phyloP scores from a whole-genome alignment of 2,797 vertebrate species.

The Falco rusticolus region DNA sequence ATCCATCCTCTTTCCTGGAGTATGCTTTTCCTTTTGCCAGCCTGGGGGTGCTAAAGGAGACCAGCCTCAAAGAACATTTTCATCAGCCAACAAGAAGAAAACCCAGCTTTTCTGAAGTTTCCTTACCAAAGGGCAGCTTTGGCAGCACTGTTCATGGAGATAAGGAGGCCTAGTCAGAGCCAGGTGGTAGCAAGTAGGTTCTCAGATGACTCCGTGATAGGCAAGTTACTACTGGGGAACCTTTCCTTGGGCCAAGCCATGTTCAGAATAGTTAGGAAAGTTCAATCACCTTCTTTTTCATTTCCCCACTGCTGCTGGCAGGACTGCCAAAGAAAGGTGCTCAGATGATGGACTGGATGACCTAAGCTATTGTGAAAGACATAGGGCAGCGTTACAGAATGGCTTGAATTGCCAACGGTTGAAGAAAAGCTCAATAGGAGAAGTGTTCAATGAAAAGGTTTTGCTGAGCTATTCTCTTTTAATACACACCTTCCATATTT shows the following conservation, averaged over 20 bases:
- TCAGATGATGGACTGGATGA: neutral
- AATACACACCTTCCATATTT: neutral
- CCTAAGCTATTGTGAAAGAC: constrained; percentile 2
- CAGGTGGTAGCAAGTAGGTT: neutral
- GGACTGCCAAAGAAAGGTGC: neutral
- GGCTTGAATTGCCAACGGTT: neutral
- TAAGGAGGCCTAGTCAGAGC: neutral
- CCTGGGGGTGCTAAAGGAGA: neutral
- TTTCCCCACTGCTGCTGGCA: neutral
- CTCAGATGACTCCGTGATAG: neutral
- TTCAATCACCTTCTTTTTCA: neutral
- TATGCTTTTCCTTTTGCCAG: neutral
- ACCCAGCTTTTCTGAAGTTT: neutral
- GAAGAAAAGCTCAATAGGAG: neutral
- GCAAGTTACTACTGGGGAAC: neutral
- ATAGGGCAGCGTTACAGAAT: constrained; percentile 6
- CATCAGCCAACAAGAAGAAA: neutral
- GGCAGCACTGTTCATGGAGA: neutral
- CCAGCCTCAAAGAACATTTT: neutral
- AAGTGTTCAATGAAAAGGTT: constrained; percentile 1
- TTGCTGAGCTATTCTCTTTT: constrained; percentile 30
- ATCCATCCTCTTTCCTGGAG: neutral
- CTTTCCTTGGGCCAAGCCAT: neutral
- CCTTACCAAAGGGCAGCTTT: neutral
- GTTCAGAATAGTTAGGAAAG: neutral